Evolutionary conservation across 37 sponge, comb jelly and placozoan species (phyloP).

Genomic region (Oopsacas minuta): DNA sequence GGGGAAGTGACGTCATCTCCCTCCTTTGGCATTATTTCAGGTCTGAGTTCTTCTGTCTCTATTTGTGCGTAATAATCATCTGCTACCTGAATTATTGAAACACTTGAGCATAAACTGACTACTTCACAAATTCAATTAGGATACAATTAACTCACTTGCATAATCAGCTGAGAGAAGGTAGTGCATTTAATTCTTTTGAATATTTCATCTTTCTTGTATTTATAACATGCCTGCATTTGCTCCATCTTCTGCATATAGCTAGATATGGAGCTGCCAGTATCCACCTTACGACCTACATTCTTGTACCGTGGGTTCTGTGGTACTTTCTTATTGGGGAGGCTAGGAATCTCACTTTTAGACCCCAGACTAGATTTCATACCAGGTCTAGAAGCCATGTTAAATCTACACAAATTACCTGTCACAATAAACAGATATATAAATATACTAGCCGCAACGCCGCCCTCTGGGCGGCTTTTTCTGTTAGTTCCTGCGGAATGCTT

Average conservation of each 20-base stretch:
- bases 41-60: background rate
- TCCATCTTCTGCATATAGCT: background rate
- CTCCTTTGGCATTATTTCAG: background rate
- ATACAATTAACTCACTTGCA: constrained; percentile 29
- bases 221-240: constrained; percentile 30
- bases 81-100: background rate
- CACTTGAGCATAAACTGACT: background rate
- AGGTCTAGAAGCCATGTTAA: background rate
- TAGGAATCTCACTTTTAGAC: constrained; percentile 6
- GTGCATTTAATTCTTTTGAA: constrained; percentile 81
- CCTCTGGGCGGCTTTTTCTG: too few species aligned
- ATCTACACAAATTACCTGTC: background rate
- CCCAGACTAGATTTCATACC: background rate
- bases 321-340: constrained; percentile 53
- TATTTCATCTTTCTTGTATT: constrained; percentile 81
- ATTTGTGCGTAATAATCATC: background rate
- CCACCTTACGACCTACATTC: constrained; percentile 58
- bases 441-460: too few species aligned
- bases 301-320: constrained; percentile 85
- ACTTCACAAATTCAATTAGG: background rate
- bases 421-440: background rate
- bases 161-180: constrained; percentile 94
- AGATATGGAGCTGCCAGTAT: constrained; percentile 53
- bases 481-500: too few species aligned
- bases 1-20: background rate